Evolutionary conservation across 2,888 invertebrate genomes (phyloP).

Genomic region (Trichopoda pennipes): DNA sequence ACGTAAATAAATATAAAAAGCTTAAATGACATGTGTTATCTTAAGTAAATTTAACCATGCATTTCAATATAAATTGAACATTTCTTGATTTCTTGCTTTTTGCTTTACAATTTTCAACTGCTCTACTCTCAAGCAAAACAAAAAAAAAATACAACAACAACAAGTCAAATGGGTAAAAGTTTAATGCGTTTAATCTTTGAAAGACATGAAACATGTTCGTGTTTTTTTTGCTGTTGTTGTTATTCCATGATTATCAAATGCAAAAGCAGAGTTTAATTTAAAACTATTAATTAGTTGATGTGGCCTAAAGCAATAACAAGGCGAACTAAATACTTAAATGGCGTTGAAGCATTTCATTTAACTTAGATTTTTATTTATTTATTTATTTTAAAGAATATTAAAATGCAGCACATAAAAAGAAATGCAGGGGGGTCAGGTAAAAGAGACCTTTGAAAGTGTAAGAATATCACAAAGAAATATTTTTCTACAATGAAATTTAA

Average conservation of each 20-base stretch:
- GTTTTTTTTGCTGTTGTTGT: neutral
- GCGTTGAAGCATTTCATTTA: constrained; percentile 55
- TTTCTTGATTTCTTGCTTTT: constrained; percentile 5
- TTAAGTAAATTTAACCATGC: constrained; percentile 59
- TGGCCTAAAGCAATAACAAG: constrained; percentile 36
- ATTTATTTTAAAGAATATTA: constrained; percentile 33
- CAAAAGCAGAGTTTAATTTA: constrained; percentile 55
- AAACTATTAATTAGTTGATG: constrained; percentile 61
- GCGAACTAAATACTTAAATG: constrained; percentile 32
- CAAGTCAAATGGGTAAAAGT: constrained; percentile 54
- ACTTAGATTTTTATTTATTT: constrained; percentile 38
- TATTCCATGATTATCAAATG: constrained; percentile 35
- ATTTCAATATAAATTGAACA: constrained; percentile 50
- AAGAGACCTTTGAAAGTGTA: constrained; percentile 18
- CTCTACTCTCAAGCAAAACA: neutral
- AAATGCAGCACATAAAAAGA: constrained; percentile 13
- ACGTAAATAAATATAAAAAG: constrained; percentile 4
- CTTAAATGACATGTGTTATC: constrained; percentile 64
- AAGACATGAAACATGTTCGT: constrained; percentile 46
- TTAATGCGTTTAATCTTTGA: constrained; percentile 58
- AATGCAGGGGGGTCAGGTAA: neutral
- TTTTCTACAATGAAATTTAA: constrained; percentile 39
- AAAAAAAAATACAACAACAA: neutral
- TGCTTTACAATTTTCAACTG: constrained; percentile 19
- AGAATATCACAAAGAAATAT: constrained; percentile 33